These are phyloP conservation scores for Austrofundulus limnaeus DNA, from an alignment of 2,113 vertebrate species.

Conservation along the genomic window DNA sequence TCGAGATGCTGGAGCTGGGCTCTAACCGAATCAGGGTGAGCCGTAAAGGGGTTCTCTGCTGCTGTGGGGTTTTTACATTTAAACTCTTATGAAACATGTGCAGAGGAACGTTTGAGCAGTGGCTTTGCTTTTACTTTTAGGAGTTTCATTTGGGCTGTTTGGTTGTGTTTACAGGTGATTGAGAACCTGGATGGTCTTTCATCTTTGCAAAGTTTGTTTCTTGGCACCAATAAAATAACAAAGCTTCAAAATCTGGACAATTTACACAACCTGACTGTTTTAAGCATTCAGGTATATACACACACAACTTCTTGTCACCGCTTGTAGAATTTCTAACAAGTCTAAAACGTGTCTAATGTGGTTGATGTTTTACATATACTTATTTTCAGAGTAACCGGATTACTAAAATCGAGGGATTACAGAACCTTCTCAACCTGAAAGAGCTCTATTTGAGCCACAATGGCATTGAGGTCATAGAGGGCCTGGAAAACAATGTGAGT, in stretches of 20 bases:
- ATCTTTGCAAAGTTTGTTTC: slow-evolving; percentile 91
- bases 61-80: not conserved
- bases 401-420: slow-evolving; percentile 95
- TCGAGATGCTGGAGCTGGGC: slow-evolving; percentile 95
- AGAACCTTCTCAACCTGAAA: slow-evolving; percentile 87
- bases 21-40: slow-evolving; percentile 97
- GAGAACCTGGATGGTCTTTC: slow-evolving; percentile 89
- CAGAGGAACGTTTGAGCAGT: not conserved
- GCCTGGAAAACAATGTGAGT: slow-evolving; percentile 97
- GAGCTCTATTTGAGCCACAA: slow-evolving; percentile 98
- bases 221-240: slow-evolving; percentile 99
- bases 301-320: not conserved
- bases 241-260: slow-evolving; percentile 94
- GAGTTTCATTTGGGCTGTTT: slow-evolving; percentile 1
- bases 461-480: slow-evolving; percentile 95
- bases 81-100: not conserved
- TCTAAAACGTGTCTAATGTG: not conserved
- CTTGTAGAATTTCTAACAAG: not conserved
- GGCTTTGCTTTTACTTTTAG: not conserved
- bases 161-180: slow-evolving; percentile 81
- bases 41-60: not conserved
- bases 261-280: slow-evolving; percentile 88
- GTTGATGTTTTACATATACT: slow-evolving; percentile 3
- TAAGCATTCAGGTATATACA: slow-evolving; percentile 93
- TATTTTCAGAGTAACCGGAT: slow-evolving; percentile 91